Base-by-base conservation (phyloP, 2,797 vertebrate species). In the Acanthopagrus latus region DNA sequence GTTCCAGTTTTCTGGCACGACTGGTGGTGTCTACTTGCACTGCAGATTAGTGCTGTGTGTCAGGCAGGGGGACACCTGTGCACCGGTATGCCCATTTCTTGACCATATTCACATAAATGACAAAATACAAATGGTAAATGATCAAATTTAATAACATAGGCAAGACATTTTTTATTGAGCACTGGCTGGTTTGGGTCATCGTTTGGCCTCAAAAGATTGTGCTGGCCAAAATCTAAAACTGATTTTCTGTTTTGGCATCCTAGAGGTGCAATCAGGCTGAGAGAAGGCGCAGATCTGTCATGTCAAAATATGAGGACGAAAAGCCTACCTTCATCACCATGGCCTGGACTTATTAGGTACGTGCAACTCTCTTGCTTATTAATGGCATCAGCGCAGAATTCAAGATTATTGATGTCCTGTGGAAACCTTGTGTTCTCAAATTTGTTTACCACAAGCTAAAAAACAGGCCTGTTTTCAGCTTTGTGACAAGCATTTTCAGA, bases 31-130 rank as follows among this genome's bases (percentile, higher is more conserved):
- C 48, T 75, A 11, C 76, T 71, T 88, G 60, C 74, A 84, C 71
- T 88, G 87, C 46, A 68, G 33, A n/a, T 12, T 85, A 8, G 4
- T 57, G 10, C 74, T 88, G 48, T 86, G 87, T 27, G 8, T 7
- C 23, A 64, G 2, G 21, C 0, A 7, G 25, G 54, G 18, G 8
- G 6, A 38, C 20, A 47, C 0, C 59, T 88, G 86, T 11, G 7
- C 4, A 6, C 75, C 41, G 66, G 84, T 86, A 80, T 6, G 16
- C 29, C 38, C 21, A 8, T 8, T 0, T 4, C 0, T 20, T 46
- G 44, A 46, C 5, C 17, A 58, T 23, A 48, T 12, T 54, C 13
- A 60, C 18, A 27, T 12, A n/a, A 5, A 20, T 38, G 9, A 2
- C 21, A 5, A 52, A 52, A 13, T 5, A 11, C 5, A 51, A 38